These are phyloP conservation scores for Dipodomys merriami DNA, from an alignment of 2,113 vertebrate genomes.

Conservation along the genomic window DNA sequence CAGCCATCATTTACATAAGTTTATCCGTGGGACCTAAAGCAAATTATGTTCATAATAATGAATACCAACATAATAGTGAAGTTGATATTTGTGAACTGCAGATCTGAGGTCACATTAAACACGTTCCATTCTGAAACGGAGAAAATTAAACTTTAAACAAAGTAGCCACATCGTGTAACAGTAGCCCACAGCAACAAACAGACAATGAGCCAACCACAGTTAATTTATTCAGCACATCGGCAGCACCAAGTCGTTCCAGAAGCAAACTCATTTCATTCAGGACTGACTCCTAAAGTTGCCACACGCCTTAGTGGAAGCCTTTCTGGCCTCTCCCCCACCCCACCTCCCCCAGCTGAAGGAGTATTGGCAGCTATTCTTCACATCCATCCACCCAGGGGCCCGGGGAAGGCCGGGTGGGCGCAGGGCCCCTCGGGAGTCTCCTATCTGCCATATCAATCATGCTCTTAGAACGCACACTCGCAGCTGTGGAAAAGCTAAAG, in stretches of 20 bases:
- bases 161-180: slow-evolving; percentile 32
- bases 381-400: not conserved
- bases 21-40: not conserved
- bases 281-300: not conserved
- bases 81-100: not conserved
- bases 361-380: rapidly evolving
- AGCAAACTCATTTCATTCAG: not conserved
- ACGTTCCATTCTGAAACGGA: not conserved
- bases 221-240: slow-evolving; percentile 35
- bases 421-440: rapidly evolving
- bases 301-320: not conserved
- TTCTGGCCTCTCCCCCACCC: not conserved
- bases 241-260: not conserved
- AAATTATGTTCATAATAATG: not conserved
- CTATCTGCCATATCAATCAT: not conserved
- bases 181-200: slow-evolving; percentile 54
- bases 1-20: not conserved
- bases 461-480: not conserved
- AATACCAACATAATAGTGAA: not conserved
- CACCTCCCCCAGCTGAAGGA: not conserved
- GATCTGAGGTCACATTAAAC: not conserved
- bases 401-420: not conserved
- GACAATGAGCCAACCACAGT: slow-evolving; percentile 43
- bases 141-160: slow-evolving; percentile 69
- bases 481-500: not conserved